phyloP scores from a whole-genome alignment of 2,888 invertebrate genomes.

The Anthrax anthrax region DNA sequence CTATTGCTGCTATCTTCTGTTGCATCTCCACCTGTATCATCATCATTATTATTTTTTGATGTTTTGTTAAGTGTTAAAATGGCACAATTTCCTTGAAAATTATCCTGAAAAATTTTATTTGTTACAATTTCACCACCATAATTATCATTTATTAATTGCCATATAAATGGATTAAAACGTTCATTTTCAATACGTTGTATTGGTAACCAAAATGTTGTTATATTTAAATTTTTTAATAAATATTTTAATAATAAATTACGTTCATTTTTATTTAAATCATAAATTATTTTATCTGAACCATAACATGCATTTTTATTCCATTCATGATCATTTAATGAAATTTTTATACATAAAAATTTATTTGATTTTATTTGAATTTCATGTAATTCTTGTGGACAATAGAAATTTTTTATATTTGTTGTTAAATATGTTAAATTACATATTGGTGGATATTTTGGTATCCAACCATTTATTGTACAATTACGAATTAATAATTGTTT shows the following conservation, averaged over 20 bases:
- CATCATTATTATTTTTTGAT: neutral
- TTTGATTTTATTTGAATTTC: slow-evolving; percentile 15
- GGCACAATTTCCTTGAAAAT: slow-evolving; percentile 18
- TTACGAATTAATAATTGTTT: slow-evolving; percentile 16
- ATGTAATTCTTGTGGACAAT: slow-evolving; percentile 19
- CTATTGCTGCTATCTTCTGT: neutral
- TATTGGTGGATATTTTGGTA: slow-evolving; percentile 15
- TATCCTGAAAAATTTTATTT: slow-evolving; percentile 13
- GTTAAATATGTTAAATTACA: slow-evolving; percentile 13
- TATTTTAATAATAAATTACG: slow-evolving; percentile 23
- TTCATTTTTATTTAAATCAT: slow-evolving; percentile 14
- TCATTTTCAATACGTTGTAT: slow-evolving; percentile 29
- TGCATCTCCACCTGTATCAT: neutral
- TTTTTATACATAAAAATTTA: slow-evolving; percentile 23
- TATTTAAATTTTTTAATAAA: slow-evolving; percentile 12
- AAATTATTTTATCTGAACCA: slow-evolving; percentile 19
- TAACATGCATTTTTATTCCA: slow-evolving; percentile 21
- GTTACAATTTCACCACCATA: slow-evolving; percentile 23
- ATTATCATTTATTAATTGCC: slow-evolving; percentile 36
- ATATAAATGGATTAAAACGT: slow-evolving; percentile 33
- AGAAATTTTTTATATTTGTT: neutral
- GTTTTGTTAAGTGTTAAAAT: neutral
- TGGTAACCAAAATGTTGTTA: slow-evolving; percentile 37
- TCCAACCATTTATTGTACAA: slow-evolving; percentile 23
- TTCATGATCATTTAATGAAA: slow-evolving; percentile 17